phyloP scores from a whole-genome alignment of 35 echinoderm and acorn worm genomes.

The Nesometra sesokonis region DNA sequence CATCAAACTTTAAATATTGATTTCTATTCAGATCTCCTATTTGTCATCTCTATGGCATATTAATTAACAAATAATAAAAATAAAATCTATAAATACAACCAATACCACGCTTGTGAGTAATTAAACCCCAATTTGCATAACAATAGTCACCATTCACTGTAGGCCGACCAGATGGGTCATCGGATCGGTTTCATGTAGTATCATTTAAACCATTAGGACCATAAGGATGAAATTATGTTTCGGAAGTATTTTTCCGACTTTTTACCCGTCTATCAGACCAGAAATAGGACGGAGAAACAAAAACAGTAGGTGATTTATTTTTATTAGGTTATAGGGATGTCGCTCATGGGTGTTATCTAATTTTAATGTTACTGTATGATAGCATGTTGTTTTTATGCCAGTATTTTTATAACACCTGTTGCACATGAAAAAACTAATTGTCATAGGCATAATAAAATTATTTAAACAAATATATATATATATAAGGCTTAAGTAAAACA shows the following conservation, averaged over 20 bases:
- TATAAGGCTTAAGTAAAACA: too few species aligned
- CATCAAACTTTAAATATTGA: background rate
- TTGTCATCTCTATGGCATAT: background rate
- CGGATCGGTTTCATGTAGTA: background rate
- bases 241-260: background rate
- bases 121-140: background rate
- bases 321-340: background rate
- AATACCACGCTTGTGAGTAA: background rate
- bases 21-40: background rate
- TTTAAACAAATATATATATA: too few species aligned
- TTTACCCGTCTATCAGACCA: background rate
- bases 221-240: background rate
- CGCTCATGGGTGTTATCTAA: too few species aligned
- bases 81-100: background rate
- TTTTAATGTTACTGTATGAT: too few species aligned
- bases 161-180: background rate
- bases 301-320: background rate
- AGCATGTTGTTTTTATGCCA: too few species aligned
- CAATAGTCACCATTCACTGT: background rate
- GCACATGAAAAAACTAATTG: too few species aligned
- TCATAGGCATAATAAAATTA: too few species aligned
- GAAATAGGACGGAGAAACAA: background rate
- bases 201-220: background rate
- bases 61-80: background rate
- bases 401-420: too few species aligned